Evolutionary conservation across 2,888 invertebrate genomes (phyloP).

Genomic region (Stenichneumon culpator): DNA sequence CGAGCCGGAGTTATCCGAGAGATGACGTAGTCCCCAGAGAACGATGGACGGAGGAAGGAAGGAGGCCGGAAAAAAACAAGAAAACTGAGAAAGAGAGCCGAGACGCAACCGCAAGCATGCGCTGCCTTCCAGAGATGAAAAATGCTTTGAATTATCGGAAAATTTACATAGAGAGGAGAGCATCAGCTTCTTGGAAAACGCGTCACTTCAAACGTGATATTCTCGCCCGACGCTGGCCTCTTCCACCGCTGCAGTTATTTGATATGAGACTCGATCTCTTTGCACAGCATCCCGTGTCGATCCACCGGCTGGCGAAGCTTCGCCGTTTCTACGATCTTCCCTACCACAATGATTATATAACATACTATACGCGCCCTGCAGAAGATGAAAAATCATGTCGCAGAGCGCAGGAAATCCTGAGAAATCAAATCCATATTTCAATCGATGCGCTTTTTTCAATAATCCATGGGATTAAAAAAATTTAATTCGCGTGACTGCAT

Average conservation of each 20-base stretch:
- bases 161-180: constrained; percentile 66
- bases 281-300: constrained; percentile 41
- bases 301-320: neutral
- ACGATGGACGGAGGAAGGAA: constrained; percentile 3
- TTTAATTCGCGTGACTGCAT: no score
- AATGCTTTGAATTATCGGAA: constrained; percentile 67
- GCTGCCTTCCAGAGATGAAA: constrained; percentile 64
- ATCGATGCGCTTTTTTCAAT: no score
- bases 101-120: constrained; percentile 37
- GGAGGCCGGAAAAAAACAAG: constrained; percentile 11
- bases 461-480: no score
- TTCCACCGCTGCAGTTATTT: constrained; percentile 52
- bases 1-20: neutral
- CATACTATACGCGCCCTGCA: neutral
- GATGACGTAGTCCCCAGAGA: neutral
- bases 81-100: constrained; percentile 16
- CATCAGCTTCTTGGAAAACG: constrained; percentile 53
- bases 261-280: constrained; percentile 53
- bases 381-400: neutral
- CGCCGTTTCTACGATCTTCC: neutral
- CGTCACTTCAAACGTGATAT: constrained; percentile 63
- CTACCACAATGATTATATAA: neutral
- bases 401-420: no score
- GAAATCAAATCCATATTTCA: no score
- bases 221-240: constrained; percentile 37